Evolutionary conservation across 2,797 vertebrate species (phyloP).

Genomic region (Halcyon badia): DNA sequence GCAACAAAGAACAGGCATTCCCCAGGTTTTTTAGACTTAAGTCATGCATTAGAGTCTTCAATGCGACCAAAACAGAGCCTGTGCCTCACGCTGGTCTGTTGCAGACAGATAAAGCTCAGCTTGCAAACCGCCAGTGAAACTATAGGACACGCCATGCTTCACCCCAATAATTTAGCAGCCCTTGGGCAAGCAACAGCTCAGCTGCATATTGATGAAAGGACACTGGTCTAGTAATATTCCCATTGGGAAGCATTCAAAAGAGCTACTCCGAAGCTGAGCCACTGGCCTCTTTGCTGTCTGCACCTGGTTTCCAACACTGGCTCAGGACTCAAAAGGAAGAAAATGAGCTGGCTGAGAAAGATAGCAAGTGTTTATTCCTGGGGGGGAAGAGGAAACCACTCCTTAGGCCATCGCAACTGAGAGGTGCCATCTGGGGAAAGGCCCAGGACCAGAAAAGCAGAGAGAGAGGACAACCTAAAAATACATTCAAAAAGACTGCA

Average conservation of each 20-base stretch:
- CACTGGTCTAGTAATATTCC: slow-evolving; percentile 7
- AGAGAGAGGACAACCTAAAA: not conserved
- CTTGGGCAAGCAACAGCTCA: slow-evolving; percentile 23
- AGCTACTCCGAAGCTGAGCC: not conserved
- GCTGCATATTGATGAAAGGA: slow-evolving; percentile 25
- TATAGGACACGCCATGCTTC: not conserved
- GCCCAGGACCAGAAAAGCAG: not conserved
- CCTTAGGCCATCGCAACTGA: not conserved
- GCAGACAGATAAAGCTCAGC: slow-evolving; percentile 7
- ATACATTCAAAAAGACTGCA: not conserved
- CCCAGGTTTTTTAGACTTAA: not conserved
- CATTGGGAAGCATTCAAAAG: not conserved
- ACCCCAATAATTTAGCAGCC: slow-evolving; percentile 32
- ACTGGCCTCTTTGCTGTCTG: slow-evolving; percentile 11
- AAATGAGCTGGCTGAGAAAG: not conserved
- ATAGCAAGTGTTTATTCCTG: not conserved
- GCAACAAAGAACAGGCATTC: not conserved
- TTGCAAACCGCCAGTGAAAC: not conserved
- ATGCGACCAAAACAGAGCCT: not conserved
- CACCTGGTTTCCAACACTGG: not conserved
- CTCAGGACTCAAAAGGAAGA: slow-evolving; percentile 21
- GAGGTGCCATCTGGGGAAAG: not conserved
- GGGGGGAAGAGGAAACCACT: not conserved
- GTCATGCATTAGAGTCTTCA: not conserved
- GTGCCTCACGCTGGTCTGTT: not conserved